A percentile compares a stretch with the other conserved stretches of the same genome.
Evolutionary conservation across 37 sponge, comb jelly and placozoan species (phyloP).

Genomic region (Theonella swinhoei): DNA sequence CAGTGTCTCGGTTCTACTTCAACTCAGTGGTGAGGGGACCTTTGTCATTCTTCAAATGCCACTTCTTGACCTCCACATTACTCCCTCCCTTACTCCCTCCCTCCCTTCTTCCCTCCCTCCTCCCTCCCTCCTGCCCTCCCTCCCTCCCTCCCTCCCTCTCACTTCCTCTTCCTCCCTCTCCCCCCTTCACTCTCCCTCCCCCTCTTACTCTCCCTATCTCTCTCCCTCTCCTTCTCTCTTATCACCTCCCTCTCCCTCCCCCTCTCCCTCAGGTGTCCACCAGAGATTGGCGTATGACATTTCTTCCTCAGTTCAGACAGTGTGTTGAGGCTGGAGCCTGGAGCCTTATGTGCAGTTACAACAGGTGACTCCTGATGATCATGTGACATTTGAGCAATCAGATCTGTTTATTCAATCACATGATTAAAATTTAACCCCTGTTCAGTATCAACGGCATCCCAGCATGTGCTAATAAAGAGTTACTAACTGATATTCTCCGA

Average conservation of each 20-base stretch:
- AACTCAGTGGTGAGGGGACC: conserved; percentile 39
- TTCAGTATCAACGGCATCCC: conserved; percentile 61
- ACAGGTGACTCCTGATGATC: conserved; percentile 12
- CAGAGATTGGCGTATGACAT: conserved; percentile 64
- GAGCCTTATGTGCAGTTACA: conserved; percentile 70
- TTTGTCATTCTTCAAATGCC: not conserved
- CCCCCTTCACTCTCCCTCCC: too few species aligned
- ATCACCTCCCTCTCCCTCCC: too few species aligned
- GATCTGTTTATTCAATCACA: not conserved
- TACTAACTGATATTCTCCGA: conserved; percentile 54
- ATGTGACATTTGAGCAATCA: not conserved
- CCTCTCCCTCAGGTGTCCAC: conserved; percentile 40
- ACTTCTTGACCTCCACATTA: not conserved
- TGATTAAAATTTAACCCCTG: too few species aligned
- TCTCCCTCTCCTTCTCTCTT: too few species aligned
- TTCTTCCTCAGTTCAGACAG: conserved; percentile 59
- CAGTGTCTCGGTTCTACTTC: conserved; percentile 46
- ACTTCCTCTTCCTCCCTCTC: not conserved
- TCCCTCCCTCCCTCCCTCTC: too few species aligned
- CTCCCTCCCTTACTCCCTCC: too few species aligned
- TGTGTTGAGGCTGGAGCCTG: conserved; percentile 57
- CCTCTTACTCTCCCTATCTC: too few species aligned
- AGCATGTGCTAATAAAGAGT: conserved; percentile 62
- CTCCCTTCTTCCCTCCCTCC: not conserved
- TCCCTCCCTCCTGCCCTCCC: too few species aligned